phyloP scores from a whole-genome alignment of 2,888 invertebrate species.

The Maniola hyperantus region DNA sequence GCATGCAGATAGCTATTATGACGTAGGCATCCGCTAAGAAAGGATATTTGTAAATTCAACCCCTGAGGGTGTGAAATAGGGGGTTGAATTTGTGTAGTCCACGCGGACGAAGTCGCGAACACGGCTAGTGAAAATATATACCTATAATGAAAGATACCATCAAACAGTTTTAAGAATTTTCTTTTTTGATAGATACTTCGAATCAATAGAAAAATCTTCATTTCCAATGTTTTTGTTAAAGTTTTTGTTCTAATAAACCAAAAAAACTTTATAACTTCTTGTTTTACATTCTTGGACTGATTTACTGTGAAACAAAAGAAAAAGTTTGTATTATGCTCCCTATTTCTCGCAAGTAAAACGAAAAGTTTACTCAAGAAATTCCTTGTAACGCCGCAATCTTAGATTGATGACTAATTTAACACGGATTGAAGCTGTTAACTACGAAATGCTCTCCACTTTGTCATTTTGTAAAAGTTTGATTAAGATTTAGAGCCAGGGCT shows the following conservation, averaged over 20 bases:
- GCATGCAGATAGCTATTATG: too few relatives aligned
- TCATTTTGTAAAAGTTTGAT: constrained; percentile 1
- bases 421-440: constrained; percentile 10
- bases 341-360: constrained; percentile 9
- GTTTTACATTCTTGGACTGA: not conserved
- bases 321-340: constrained; percentile 6
- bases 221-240: not conserved
- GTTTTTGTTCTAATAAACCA: not conserved
- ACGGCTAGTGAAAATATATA: too few relatives aligned
- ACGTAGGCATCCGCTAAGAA: too few relatives aligned
- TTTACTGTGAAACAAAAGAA: constrained; percentile 2
- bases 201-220: constrained; percentile 4
- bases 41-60: too few relatives aligned
- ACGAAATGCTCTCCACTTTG: not conserved
- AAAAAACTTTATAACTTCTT: not conserved
- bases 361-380: constrained; percentile 14
- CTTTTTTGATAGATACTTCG: too few relatives aligned
- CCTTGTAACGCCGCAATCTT: constrained; percentile 3
- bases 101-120: too few relatives aligned
- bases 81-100: too few relatives aligned
- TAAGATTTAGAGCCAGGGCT: not conserved
- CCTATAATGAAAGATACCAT: too few relatives aligned
- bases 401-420: constrained; percentile 15
- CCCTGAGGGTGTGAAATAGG: too few relatives aligned
- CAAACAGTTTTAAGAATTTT: too few relatives aligned